Percentiles rank a stretch among this genome's conserved stretches.
phyloP scores from a whole-genome alignment of 2,113 vertebrate genomes.

The Neotoma lepida region DNA sequence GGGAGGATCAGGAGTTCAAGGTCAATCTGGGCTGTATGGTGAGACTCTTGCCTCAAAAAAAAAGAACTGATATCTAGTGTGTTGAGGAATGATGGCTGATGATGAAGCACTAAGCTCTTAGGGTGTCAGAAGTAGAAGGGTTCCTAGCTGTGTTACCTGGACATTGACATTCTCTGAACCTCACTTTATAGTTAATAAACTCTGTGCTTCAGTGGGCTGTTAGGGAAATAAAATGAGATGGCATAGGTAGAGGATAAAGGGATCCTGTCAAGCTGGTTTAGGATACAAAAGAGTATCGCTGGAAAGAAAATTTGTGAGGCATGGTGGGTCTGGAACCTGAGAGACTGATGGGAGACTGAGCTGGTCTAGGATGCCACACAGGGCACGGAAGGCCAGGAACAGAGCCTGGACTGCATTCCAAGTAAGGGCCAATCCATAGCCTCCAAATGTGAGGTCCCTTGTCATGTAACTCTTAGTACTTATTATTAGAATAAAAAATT shows the following conservation, averaged over 20 bases:
- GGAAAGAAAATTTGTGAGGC: neutral
- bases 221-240: neutral
- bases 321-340: neutral
- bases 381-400: neutral
- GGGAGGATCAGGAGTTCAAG: neutral
- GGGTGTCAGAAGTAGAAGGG: neutral
- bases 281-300: neutral
- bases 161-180: neutral
- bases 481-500: conserved; percentile 44
- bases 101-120: neutral
- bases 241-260: neutral
- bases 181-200: neutral
- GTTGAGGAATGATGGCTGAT: neutral
- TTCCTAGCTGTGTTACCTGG: conserved; percentile 10
- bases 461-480: neutral
- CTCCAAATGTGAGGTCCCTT: neutral
- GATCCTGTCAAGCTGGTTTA: neutral
- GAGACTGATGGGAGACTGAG: neutral
- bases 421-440: neutral
- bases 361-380: neutral
- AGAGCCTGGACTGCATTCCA: neutral
- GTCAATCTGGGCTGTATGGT: neutral
- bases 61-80: neutral
- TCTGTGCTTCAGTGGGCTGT: neutral
- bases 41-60: neutral